Evolutionary conservation across 53 echinoderm and acorn worm species (phyloP).

Genomic region (Holothuria scabra): DNA sequence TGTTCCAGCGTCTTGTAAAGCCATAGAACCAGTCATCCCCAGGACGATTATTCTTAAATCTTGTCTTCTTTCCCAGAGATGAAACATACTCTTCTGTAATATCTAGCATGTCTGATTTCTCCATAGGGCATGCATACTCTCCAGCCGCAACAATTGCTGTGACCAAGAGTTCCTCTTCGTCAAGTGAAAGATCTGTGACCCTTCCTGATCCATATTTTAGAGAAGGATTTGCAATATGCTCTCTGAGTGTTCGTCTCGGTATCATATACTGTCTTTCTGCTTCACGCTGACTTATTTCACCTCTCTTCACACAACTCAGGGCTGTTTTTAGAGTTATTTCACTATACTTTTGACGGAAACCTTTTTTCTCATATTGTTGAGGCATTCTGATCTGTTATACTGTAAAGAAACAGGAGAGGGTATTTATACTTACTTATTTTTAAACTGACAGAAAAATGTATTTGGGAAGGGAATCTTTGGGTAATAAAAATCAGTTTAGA

Average conservation of each 20-base stretch:
- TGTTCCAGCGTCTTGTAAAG: no score
- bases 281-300: not conserved
- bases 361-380: no score
- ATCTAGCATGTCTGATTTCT: not conserved
- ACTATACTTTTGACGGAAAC: no score
- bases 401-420: no score
- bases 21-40: no score
- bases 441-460: no score
- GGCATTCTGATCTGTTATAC: no score
- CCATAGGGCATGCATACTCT: conserved; percentile 8
- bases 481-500: no score
- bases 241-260: not conserved
- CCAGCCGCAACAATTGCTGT: conserved; percentile 7
- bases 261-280: conserved; percentile 10
- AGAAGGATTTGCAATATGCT: not conserved
- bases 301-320: no score
- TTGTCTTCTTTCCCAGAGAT: not conserved
- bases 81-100: conserved; percentile 3
- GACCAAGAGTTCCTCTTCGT: not conserved
- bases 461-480: no score
- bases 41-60: conserved; percentile 5
- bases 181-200: not conserved
- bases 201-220: not conserved
- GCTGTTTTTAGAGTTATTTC: no score
- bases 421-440: no score